A percentile compares a stretch with the other conserved stretches of the same genome.
phyloP scores from a whole-genome alignment of 1,140 invertebrate species.

The Gonioctena quinquepunctata region DNA sequence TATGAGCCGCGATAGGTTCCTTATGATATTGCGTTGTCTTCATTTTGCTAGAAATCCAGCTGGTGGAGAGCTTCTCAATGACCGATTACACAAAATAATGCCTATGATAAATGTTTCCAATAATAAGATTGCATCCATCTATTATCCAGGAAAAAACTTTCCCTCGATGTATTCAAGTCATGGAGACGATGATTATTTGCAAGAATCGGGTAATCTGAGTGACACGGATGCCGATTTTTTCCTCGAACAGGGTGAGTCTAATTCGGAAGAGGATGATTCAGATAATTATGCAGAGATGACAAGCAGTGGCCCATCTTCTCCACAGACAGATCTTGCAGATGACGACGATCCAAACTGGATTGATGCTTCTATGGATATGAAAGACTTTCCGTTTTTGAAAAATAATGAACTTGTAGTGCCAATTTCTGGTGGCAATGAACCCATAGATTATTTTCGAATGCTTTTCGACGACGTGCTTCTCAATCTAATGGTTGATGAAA shows the following conservation, averaged over 20 bases:
- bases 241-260: too few relatives aligned
- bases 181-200: too few relatives aligned
- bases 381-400: not conserved
- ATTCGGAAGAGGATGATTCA: too few relatives aligned
- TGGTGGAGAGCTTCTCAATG: not conserved
- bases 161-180: constrained; percentile 52
- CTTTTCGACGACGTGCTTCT: not conserved
- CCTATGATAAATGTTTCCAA: constrained; percentile 38
- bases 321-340: too few relatives aligned
- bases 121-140: constrained; percentile 38
- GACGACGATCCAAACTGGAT: not conserved
- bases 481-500: not conserved
- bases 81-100: constrained; percentile 29
- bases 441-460: not conserved
- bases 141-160: constrained; percentile 50
- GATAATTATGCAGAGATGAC: too few relatives aligned
- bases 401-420: not conserved
- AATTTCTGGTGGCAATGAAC: not conserved
- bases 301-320: too few relatives aligned
- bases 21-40: constrained; percentile 33
- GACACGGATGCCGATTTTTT: too few relatives aligned
- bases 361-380: not conserved
- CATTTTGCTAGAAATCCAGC: constrained; percentile 24
- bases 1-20: constrained; percentile 16
- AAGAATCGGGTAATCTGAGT: too few relatives aligned